Conservation (phyloP, 2,888 invertebrate genomes). For the Chloroclystis v-ata region DNA sequence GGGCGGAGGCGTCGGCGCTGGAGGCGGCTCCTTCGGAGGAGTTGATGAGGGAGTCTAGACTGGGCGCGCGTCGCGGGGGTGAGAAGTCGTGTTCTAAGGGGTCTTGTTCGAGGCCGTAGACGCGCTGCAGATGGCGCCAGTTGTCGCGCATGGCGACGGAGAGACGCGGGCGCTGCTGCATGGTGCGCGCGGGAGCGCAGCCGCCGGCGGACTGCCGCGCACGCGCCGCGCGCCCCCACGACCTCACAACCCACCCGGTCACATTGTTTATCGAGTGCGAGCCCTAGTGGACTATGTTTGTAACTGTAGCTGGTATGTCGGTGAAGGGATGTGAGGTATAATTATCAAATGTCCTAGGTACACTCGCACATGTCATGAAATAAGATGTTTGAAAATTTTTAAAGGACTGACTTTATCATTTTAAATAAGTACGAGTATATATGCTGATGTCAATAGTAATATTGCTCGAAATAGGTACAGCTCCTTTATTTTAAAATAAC, state of each 20-base stretch:
- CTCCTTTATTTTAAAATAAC: no score
- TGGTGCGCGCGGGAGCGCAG: constrained; percentile 73
- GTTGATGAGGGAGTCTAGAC: constrained; percentile 83
- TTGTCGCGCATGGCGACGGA: constrained; percentile 77
- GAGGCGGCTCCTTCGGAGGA: constrained; percentile 81
- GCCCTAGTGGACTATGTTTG: constrained; percentile 17
- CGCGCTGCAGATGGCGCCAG: constrained; percentile 72
- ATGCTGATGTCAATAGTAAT: no score
- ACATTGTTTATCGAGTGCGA: constrained; percentile 25
- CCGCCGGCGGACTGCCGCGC: constrained; percentile 52
- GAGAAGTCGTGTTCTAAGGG: constrained; percentile 44
- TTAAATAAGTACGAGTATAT: no score
- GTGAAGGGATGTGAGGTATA: constrained; percentile 15
- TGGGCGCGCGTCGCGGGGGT: constrained; percentile 72
- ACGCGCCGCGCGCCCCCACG: constrained; percentile 25
- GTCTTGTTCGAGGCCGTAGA: constrained; percentile 70
- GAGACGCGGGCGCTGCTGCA: constrained; percentile 75
- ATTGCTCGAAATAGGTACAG: no score
- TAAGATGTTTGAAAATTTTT: no score
- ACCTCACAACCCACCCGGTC: constrained; percentile 17
- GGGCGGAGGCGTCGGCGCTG: constrained; percentile 79
- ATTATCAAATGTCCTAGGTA: no score
- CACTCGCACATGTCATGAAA: no score
- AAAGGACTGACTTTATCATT: no score
- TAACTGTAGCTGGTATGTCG: constrained; percentile 16